phyloP scores from a whole-genome alignment of 2,797 vertebrate genomes.

The Cichlasoma orientale region DNA sequence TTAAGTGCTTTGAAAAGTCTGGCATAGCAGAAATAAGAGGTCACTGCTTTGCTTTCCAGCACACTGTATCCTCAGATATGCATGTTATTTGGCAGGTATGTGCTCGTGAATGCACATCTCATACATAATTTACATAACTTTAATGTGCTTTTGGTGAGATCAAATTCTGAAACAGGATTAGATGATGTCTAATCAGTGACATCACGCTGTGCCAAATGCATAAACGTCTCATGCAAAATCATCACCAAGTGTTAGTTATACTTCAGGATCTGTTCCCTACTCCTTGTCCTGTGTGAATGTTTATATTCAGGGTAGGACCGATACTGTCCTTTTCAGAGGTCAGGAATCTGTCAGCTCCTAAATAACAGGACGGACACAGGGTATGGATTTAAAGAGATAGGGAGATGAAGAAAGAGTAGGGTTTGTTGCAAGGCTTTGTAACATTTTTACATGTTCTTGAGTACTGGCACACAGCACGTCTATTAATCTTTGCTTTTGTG shows the following conservation, averaged over 20 bases:
- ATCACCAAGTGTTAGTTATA: background rate
- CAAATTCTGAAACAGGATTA: constrained; percentile 1
- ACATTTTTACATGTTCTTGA: background rate
- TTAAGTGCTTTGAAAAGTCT: constrained; percentile 48
- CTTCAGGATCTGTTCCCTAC: background rate
- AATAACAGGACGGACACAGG: constrained; percentile 19
- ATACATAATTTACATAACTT: constrained; percentile 10
- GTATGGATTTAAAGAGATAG: constrained; percentile 6
- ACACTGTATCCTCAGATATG: background rate
- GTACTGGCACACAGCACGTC: background rate
- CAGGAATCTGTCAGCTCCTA: constrained; percentile 45
- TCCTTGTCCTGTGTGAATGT: background rate
- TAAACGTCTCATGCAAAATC: background rate
- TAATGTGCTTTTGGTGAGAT: constrained; percentile 1
- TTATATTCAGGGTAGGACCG: constrained; percentile 11
- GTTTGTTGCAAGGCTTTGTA: background rate
- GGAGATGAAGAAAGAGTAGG: background rate
- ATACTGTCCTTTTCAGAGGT: constrained; percentile 27
- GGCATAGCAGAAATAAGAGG: constrained; percentile 53
- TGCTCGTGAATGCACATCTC: background rate
- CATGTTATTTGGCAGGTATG: background rate
- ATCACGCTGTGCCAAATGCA: background rate
- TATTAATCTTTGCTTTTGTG: background rate
- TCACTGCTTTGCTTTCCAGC: constrained; percentile 6
- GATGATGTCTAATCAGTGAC: constrained; percentile 1